Evolutionary conservation across 1,140 invertebrate genomes (phyloP).

Genomic region (Zophobas morio): DNA sequence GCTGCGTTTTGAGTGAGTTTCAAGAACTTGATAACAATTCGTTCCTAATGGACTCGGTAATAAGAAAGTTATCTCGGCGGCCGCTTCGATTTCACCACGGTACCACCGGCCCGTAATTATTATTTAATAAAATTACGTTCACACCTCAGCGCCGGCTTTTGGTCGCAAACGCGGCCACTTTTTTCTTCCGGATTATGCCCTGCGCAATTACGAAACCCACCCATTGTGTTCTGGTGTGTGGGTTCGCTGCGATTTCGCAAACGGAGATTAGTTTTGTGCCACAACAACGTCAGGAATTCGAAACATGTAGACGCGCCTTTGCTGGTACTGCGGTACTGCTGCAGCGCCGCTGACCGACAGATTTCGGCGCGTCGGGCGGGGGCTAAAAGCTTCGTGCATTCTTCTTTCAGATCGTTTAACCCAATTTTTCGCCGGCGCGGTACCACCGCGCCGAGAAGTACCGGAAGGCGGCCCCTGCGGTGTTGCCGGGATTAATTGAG

Average conservation of each 20-base stretch:
- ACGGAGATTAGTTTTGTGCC: conserved; percentile 33
- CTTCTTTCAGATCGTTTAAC: too few species aligned
- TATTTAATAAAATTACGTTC: conserved; percentile 27
- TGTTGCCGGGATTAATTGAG: too few species aligned
- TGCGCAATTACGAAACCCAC: conserved; percentile 30
- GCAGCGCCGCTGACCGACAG: too few species aligned
- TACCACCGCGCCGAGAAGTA: too few species aligned
- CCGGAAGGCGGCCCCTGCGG: too few species aligned
- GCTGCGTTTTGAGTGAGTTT: background rate
- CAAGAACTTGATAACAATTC: conserved; percentile 2
- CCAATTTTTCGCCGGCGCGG: too few species aligned
- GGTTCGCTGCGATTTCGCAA: conserved; percentile 40
- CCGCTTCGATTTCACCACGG: background rate
- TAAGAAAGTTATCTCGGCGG: background rate
- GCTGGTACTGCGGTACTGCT: background rate
- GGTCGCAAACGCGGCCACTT: background rate
- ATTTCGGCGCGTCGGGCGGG: too few species aligned
- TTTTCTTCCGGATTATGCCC: conserved; percentile 12
- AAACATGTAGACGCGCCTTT: conserved; percentile 37
- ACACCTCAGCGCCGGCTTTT: background rate
- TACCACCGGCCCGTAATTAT: conserved; percentile 2
- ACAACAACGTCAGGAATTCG: conserved; percentile 32
- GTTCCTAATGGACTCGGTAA: conserved; percentile 1
- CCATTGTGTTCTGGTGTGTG: conserved; percentile 19
- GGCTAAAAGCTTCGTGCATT: too few species aligned